Evolutionary conservation across 2,113 vertebrate genomes (phyloP).

Genomic region (Electrona antarctica): DNA sequence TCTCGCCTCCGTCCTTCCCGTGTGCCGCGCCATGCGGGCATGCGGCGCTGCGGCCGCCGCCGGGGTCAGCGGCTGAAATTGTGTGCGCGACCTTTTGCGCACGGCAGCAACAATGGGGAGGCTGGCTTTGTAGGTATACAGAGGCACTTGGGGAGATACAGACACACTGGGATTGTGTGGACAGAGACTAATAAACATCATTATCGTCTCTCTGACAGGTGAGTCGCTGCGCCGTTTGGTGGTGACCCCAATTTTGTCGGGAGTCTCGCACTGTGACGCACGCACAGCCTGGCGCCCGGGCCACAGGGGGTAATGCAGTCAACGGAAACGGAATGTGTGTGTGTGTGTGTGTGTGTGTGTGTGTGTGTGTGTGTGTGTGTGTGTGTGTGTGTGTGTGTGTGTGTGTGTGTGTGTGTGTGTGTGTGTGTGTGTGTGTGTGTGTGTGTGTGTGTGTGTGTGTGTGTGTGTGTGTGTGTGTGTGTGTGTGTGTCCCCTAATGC

Average conservation of each 20-base stretch:
- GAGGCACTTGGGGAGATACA: constrained; percentile 51
- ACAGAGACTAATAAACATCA: constrained; percentile 74
- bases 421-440: constrained; percentile 21
- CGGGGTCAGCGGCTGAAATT: constrained; percentile 44
- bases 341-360: neutral
- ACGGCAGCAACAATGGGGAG: constrained; percentile 44
- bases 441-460: neutral
- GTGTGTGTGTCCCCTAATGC: no score
- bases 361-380: constrained; percentile 25
- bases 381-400: constrained; percentile 2
- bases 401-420: constrained; percentile 13
- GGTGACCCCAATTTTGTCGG: constrained; percentile 65
- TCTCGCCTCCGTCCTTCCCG: neutral
- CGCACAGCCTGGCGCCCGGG: constrained; percentile 10
- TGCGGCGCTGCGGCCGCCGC: neutral
- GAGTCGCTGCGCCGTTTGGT: constrained; percentile 44
- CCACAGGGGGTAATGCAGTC: constrained; percentile 46
- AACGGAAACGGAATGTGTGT: constrained; percentile 38
- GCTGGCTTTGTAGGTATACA: constrained; percentile 41
- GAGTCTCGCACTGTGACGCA: constrained; percentile 51
- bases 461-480: no score
- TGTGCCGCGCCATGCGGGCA: no score
- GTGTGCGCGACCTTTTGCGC: constrained; percentile 43
- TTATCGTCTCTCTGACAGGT: constrained; percentile 68
- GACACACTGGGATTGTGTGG: constrained; percentile 65